Conservation (phyloP, 2,888 invertebrate genomes). For the Drosophila cognata region DNA sequence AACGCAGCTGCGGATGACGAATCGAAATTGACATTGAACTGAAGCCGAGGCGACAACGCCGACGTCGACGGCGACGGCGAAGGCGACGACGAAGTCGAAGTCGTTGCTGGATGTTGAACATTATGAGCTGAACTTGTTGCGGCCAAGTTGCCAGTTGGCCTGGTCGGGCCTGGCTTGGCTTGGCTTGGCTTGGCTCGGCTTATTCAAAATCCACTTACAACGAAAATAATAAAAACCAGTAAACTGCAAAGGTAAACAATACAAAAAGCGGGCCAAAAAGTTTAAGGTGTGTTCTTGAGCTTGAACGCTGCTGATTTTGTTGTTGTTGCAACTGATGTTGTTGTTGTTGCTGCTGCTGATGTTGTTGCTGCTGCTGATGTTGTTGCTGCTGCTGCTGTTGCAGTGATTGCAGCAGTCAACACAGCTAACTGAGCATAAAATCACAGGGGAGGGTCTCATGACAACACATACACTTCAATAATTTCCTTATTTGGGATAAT, state of each 20-base stretch:
- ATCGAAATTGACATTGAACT: slow-evolving; percentile 84
- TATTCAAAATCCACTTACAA: slow-evolving; percentile 45
- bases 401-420: slow-evolving; percentile 58
- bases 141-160: slow-evolving; percentile 38
- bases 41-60: slow-evolving; percentile 55
- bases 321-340: neutral
- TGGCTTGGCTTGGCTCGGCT: slow-evolving; percentile 38
- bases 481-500: neutral
- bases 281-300: slow-evolving; percentile 84
- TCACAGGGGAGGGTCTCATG: slow-evolving; percentile 1
- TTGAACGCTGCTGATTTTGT: slow-evolving; percentile 68
- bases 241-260: slow-evolving; percentile 49
- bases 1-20: slow-evolving; percentile 84
- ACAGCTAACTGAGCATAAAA: slow-evolving; percentile 20
- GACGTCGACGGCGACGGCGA: neutral
- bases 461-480: slow-evolving; percentile 3
- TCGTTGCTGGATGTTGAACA: slow-evolving; percentile 39
- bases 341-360: slow-evolving; percentile 20
- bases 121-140: slow-evolving; percentile 54
- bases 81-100: slow-evolving; percentile 3
- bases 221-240: slow-evolving; percentile 23
- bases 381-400: slow-evolving; percentile 26
- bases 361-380: slow-evolving; percentile 6
- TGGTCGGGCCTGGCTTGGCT: slow-evolving; percentile 32
- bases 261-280: slow-evolving; percentile 55